Conservation (phyloP, 2,113 vertebrate genomes). For the Rafetus swinhoei region DNA sequence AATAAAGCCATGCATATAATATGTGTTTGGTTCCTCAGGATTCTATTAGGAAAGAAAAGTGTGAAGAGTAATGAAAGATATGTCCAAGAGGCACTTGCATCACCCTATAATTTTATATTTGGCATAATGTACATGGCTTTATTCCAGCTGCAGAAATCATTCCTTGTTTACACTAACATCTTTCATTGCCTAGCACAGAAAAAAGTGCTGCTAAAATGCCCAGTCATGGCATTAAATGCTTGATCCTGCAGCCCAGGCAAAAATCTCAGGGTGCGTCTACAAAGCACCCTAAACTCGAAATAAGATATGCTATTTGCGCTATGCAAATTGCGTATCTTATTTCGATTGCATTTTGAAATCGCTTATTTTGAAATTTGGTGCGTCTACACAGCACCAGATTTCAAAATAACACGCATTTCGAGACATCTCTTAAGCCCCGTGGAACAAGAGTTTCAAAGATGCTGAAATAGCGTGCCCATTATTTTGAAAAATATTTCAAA, state of each 20-base stretch:
- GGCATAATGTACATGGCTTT: slow-evolving; percentile 52
- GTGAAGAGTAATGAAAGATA: slow-evolving; percentile 68
- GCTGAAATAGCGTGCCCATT: too few relatives aligned
- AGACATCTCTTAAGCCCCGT: too few relatives aligned
- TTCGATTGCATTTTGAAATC: too few relatives aligned
- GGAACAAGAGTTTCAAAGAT: too few relatives aligned
- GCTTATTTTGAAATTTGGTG: too few relatives aligned
- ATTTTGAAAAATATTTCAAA: too few relatives aligned
- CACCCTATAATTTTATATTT: slow-evolving; percentile 68
- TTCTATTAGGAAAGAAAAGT: slow-evolving; percentile 61
- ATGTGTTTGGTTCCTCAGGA: slow-evolving; percentile 61
- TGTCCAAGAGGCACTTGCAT: slow-evolving; percentile 68
- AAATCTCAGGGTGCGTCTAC: background rate
- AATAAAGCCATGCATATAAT: slow-evolving; percentile 68
- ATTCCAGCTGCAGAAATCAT: slow-evolving; percentile 64
- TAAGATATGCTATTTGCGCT: too few relatives aligned
- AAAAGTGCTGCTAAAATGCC: slow-evolving; percentile 11
- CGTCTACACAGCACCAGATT: too few relatives aligned
- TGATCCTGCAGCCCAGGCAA: slow-evolving; percentile 37
- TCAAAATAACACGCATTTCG: too few relatives aligned
- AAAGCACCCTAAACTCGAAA: too few relatives aligned
- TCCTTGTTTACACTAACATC: slow-evolving; percentile 64
- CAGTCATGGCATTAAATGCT: slow-evolving; percentile 24
- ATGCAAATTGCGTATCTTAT: too few relatives aligned
- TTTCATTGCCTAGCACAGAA: background rate